Conservation (phyloP, 30 jellyfish, hydroid and myxozoan genomes). For the Pseudorhiza aurosa region DNA sequence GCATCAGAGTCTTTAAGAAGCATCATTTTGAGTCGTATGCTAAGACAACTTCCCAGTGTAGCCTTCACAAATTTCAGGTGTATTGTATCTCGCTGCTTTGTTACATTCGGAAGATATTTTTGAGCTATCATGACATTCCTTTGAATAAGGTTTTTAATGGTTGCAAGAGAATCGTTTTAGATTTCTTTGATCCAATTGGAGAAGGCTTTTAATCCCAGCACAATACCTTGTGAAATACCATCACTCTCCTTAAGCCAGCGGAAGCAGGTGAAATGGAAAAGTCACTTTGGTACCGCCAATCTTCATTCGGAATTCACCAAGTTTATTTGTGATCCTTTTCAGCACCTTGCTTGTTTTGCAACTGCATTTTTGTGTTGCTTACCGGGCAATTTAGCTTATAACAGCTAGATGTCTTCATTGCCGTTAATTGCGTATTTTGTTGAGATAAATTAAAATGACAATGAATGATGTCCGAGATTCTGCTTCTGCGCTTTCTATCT, state of each 20-base stretch:
- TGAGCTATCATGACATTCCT: too few species aligned
- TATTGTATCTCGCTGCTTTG: too few species aligned
- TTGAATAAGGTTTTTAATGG: too few species aligned
- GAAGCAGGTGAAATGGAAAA: neutral
- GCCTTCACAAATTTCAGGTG: too few species aligned
- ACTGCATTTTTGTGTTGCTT: neutral
- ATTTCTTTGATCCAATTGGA: neutral
- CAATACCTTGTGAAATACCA: constrained; percentile 2
- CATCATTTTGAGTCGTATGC: too few species aligned
- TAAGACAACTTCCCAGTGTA: too few species aligned
- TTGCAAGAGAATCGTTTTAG: neutral
- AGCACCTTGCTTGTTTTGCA: neutral
- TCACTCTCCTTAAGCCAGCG: neutral
- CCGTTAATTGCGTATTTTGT: constrained; percentile 15
- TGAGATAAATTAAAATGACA: neutral
- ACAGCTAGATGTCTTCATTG: neutral
- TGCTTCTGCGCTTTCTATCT: neutral
- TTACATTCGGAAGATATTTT: too few species aligned
- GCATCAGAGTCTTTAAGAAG: too few species aligned
- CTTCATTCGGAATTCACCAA: neutral
- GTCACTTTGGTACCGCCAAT: neutral
- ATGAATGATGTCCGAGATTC: neutral
- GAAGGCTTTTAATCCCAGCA: neutral
- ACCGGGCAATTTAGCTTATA: neutral
- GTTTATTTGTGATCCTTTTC: neutral